Evolutionary conservation across 1,140 invertebrate genomes (phyloP).

Genomic region (Orius insidiosus): DNA sequence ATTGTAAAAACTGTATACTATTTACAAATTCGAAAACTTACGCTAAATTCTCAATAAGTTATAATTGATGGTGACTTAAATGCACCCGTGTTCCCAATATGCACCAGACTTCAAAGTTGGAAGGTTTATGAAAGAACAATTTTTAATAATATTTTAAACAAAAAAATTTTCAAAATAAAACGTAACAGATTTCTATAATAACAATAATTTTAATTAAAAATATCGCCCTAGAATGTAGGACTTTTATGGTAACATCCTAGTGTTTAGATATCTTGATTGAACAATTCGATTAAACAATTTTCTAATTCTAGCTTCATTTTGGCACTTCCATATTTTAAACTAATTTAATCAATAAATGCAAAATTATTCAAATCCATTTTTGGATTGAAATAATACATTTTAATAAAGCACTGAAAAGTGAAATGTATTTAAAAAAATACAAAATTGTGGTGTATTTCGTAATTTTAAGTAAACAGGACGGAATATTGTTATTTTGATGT

Average conservation of each 20-base stretch:
- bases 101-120: constrained; percentile 11
- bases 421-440: too few relatives aligned
- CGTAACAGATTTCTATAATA: not conserved
- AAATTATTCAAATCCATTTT: too few relatives aligned
- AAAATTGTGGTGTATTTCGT: too few relatives aligned
- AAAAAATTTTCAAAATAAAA: too few relatives aligned
- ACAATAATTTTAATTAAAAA: not conserved
- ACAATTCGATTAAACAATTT: not conserved
- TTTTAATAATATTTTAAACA: not conserved
- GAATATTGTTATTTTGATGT: too few relatives aligned
- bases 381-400: too few relatives aligned
- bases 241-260: constrained; percentile 1
- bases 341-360: too few relatives aligned
- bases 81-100: constrained; percentile 13
- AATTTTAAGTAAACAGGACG: too few relatives aligned
- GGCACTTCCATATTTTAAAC: too few relatives aligned
- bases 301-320: not conserved
- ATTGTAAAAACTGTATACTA: constrained; percentile 14
- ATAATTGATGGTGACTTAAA: constrained; percentile 10
- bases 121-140: constrained; percentile 2
- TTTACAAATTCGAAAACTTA: constrained; percentile 7
- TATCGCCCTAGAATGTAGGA: not conserved
- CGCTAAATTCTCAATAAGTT: constrained; percentile 3
- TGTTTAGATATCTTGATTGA: constrained; percentile 2
- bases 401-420: too few relatives aligned